Evolutionary conservation across 2,797 vertebrate species (phyloP).

Genomic region (Percopsis omiscomaycus): DNA sequence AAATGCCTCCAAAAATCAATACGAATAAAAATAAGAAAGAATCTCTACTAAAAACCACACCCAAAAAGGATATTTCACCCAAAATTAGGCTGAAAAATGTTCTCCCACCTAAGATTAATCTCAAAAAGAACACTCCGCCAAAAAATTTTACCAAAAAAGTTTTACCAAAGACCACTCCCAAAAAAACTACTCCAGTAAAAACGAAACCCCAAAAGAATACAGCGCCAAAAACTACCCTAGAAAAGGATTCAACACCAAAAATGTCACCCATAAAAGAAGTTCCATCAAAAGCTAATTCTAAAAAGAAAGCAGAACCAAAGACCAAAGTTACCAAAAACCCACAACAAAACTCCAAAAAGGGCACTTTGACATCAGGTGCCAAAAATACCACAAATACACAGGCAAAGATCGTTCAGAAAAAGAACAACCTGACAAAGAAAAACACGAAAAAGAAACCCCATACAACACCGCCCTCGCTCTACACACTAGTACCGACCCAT

Average conservation of each 20-base stretch:
- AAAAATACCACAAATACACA: constrained; percentile 36
- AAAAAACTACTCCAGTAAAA: constrained; percentile 5
- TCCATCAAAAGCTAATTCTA: constrained; percentile 34
- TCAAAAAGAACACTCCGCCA: constrained; percentile 18
- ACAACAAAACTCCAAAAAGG: constrained; percentile 19
- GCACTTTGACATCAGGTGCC: background rate
- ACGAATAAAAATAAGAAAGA: constrained; percentile 11
- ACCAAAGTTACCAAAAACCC: constrained; percentile 30
- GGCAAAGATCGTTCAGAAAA: constrained; percentile 34
- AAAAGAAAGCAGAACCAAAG: constrained; percentile 43
- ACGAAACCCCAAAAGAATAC: background rate
- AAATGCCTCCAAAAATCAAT: background rate
- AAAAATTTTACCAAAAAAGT: constrained; percentile 4
- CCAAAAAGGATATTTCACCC: constrained; percentile 16
- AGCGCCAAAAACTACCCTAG: background rate
- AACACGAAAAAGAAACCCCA: constrained; percentile 37
- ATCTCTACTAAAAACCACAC: constrained; percentile 11
- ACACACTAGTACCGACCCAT: constrained; percentile 17
- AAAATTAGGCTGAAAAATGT: background rate
- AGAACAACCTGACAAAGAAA: constrained; percentile 27
- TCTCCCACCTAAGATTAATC: background rate
- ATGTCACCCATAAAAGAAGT: constrained; percentile 36
- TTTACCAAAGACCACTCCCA: background rate
- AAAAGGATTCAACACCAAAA: constrained; percentile 21
- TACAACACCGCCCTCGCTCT: constrained; percentile 16